Evolutionary conservation across 2,113 vertebrate species (phyloP).

Genomic region (Corythoichthys haematopterus): DNA sequence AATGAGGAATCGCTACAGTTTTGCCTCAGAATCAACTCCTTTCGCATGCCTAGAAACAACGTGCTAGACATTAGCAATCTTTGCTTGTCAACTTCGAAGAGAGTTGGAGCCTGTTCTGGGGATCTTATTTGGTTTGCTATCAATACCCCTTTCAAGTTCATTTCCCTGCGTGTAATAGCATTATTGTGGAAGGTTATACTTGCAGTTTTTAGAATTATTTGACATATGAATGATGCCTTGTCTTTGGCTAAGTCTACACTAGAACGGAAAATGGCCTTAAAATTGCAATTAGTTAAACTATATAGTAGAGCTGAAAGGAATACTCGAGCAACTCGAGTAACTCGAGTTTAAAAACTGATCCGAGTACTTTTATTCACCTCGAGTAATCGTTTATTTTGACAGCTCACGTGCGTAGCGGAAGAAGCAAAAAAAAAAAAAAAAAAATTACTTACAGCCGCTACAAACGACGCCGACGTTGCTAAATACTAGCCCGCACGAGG

Average conservation of each 20-base stretch:
- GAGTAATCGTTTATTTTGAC: too few species aligned
- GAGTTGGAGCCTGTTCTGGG: conserved; percentile 28
- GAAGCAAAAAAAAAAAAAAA: too few species aligned
- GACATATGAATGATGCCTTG: background rate
- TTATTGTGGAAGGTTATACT: conserved; percentile 16
- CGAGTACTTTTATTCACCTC: too few species aligned
- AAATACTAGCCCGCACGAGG: too few species aligned
- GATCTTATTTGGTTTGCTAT: conserved; percentile 27
- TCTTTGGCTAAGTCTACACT: background rate
- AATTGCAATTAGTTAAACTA: too few species aligned
- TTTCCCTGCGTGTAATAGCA: conserved; percentile 7
- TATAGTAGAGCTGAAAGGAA: too few species aligned
- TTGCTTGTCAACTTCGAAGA: conserved; percentile 22
- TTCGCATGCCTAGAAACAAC: conserved; percentile 13
- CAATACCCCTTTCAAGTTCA: conserved; percentile 30
- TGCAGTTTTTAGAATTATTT: conserved; percentile 18
- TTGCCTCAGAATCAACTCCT: conserved; percentile 21
- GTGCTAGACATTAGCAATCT: conserved; percentile 23
- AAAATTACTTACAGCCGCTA: too few species aligned
- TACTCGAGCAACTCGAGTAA: too few species aligned
- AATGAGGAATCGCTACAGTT: conserved; percentile 51
- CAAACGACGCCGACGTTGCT: too few species aligned
- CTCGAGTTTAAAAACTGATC: too few species aligned
- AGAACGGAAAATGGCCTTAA: too few species aligned
- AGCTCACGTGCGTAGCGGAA: too few species aligned